Evolutionary conservation across 1,140 invertebrate genomes (phyloP), one percentile per base, ranked within the genome.

Genomic region (Drosophila virilis): DNA sequence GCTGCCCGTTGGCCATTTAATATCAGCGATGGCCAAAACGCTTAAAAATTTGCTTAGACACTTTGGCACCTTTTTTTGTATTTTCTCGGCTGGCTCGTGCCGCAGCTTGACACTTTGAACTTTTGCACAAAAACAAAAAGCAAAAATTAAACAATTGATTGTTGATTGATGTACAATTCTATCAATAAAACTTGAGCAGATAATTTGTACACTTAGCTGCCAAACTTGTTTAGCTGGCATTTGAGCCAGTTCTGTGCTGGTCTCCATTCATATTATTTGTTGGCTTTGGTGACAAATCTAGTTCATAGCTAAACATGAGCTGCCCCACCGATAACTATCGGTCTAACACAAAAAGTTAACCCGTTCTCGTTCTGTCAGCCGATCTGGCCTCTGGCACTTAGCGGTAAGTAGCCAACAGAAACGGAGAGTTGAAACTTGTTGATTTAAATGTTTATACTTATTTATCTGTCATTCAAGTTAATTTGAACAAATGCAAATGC

Each of bases 401-500:
- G 48, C 62, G 54, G 58, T 45, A 50, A 17, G 64, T 15, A 22
- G 32, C 4, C 33, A 10, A 51, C 32, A 58, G 61, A 69, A 28
- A 28, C 22, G 22, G 3, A 28, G 22, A 28, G 1, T 28, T 4
- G 22, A 28, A 66, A 74, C 61, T 55, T 42, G 62, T 74, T 78
- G 76, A 89, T 84, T 84, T 89, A 89, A 89, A 88, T 88, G 80
- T 70, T 83, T 84, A 89, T 84, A 80, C 74, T 70, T 84, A 77
- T 80, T 73, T 89, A 83, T 89, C 88, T 54, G 76, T 73, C 76
- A 86, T 86, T 86, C 77, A 73, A 89, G 67, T 77, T 78, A 88
- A 88, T 88, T 88, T 88, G 84, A 73, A 78, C 84, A 84, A 77
- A 89, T 77, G 73, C 80, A 83, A 88, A 88, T 88, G 69, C 66